phyloP scores from a whole-genome alignment of 2,797 vertebrate genomes.

The Platalea minor region DNA sequence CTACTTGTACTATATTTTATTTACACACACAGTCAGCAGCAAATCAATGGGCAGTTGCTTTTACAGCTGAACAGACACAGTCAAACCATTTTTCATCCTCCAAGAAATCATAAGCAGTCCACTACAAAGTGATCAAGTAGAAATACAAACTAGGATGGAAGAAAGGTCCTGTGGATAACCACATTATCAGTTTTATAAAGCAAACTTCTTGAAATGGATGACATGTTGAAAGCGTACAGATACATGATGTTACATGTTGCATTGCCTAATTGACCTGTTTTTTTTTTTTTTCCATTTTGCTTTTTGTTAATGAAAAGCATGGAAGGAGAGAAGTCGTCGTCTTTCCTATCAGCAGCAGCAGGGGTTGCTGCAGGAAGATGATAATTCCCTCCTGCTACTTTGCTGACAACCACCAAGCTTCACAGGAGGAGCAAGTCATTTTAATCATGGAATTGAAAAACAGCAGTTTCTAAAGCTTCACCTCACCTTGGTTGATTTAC shows the following conservation, averaged over 20 bases:
- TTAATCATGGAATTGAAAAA: constrained; percentile 63
- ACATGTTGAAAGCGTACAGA: background rate
- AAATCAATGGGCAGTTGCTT: background rate
- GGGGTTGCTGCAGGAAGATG: constrained; percentile 62
- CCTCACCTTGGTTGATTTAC: constrained; percentile 36
- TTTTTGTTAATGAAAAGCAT: constrained; percentile 21
- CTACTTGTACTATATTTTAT: background rate
- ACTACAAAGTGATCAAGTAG: background rate
- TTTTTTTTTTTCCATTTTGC: background rate
- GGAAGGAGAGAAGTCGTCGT: constrained; percentile 23
- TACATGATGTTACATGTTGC: background rate
- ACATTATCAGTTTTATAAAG: background rate
- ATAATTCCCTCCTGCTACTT: constrained; percentile 66
- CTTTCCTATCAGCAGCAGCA: constrained; percentile 65
- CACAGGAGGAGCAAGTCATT: constrained; percentile 54
- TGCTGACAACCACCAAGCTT: constrained; percentile 50
- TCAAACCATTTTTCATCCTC: background rate
- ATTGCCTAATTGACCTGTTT: constrained; percentile 47
- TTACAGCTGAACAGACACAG: background rate
- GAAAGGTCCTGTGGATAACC: background rate
- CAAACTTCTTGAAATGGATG: background rate
- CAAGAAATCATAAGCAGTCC: background rate
- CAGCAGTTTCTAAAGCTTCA: constrained; percentile 23
- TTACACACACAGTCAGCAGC: background rate
- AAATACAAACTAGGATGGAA: background rate